These are phyloP conservation scores for Ammodytes marinus DNA, from an alignment of 2,113 vertebrate genomes.

Conservation along the genomic window DNA sequence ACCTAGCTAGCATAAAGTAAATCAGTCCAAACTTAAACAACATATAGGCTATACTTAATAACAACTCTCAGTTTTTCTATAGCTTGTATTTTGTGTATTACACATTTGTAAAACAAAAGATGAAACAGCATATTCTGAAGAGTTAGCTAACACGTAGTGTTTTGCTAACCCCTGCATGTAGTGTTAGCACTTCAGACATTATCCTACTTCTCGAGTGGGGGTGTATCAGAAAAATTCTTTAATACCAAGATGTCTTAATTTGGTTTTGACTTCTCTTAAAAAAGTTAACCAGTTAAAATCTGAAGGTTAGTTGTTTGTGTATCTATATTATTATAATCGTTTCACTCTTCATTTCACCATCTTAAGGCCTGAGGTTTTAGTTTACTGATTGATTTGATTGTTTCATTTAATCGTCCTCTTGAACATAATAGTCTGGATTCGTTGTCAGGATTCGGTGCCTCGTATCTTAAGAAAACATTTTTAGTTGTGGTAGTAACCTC, in stretches of 20 bases:
- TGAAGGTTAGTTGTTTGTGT: not conserved
- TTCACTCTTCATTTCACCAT: not conserved
- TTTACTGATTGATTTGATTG: not conserved
- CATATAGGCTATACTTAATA: not conserved
- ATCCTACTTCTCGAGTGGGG: not conserved
- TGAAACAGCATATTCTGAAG: not conserved
- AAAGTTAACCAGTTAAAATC: not conserved
- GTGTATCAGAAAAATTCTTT: not conserved
- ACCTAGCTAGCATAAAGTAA: not conserved
- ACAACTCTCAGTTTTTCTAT: not conserved
- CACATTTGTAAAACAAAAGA: not conserved
- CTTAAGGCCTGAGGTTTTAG: not conserved
- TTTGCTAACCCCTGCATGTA: not conserved
- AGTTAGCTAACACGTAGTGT: not conserved
- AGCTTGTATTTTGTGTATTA: not conserved
- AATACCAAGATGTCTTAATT: not conserved
- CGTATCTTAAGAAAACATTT: constrained; percentile 35
- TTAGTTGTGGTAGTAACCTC: constrained; percentile 45
- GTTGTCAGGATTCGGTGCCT: not conserved
- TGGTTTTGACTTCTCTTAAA: not conserved
- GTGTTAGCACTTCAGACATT: not conserved
- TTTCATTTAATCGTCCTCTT: not conserved
- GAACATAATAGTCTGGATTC: constrained; percentile 15
- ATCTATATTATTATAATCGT: not conserved
- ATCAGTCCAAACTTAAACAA: not conserved